Base-by-base conservation (phyloP, 1,140 invertebrate species). In the Atta colombica region DNA sequence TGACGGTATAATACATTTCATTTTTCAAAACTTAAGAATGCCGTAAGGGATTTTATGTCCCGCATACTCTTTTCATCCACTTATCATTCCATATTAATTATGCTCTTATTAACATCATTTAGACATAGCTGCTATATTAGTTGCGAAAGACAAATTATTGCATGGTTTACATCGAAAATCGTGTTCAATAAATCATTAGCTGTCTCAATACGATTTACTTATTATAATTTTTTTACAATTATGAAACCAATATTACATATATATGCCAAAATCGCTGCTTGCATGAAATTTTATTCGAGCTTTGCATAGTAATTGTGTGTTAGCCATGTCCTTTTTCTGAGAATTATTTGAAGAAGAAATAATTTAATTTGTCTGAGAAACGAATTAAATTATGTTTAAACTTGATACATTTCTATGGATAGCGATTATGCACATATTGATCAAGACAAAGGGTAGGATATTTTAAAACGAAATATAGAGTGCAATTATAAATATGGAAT, bases 281-380 rank as follows among this genome's bases (percentile, higher is more conserved):
- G 69, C 80, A 75, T 84, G 69, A 3, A 25, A 84, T 51, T 61
- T 84, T 75, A 82, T 18, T 82, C 39, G 21, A 31, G 80, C 80
- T 84, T 74, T 75, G 39, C n/a, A 49, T 60, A 84, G 69, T 51
- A 14, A 75, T 31, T 60, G 45, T 21, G 39, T 84, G 55, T 75
- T 14, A 35, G 69, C 69, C 80, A 84, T 84, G 80, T 84, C 80
- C 80, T 84, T 84, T 82, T 81, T 82, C 66, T 45, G 39, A 45
- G 39, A 55, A 81, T 82, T 72, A 74, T 31, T 12, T 61, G 6
- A 3, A 21, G 2, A 28, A 60, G 49, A 28, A 58, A 21, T 35
- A 7, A 53, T 51, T 28, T 18, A 35, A 31, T 80, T 16, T 55
- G 18, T 28, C 12, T 16, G 21, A 3, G 49, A 10, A 51, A 5